phyloP scores from a whole-genome alignment of 2,888 invertebrate genomes.

The Hypercompe scribonia region DNA sequence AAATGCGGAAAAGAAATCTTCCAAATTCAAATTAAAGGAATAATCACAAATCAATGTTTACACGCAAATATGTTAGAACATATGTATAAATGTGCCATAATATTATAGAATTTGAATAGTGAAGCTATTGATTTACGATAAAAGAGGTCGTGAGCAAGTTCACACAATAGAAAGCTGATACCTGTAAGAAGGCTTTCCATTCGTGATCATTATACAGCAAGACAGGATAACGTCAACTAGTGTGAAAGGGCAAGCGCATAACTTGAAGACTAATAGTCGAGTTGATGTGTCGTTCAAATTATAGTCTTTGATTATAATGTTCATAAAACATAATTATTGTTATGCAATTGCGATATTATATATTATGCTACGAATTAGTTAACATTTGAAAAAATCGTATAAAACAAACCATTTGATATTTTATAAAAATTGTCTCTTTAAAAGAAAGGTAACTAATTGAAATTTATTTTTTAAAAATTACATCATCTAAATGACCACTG shows the following conservation, averaged over 20 bases:
- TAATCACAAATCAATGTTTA: constrained; percentile 24
- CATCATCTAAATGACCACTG: no score
- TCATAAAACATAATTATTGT: background rate
- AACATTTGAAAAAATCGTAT: no score
- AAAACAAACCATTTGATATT: no score
- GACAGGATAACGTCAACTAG: constrained; percentile 48
- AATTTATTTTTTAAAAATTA: no score
- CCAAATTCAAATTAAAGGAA: constrained; percentile 18
- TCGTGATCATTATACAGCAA: constrained; percentile 60
- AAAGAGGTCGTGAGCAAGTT: constrained; percentile 57
- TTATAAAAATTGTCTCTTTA: no score
- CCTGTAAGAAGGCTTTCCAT: constrained; percentile 55
- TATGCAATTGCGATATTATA: background rate
- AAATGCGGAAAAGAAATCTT: constrained; percentile 37
- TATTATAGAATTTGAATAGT: constrained; percentile 19
- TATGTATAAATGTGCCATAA: constrained; percentile 24
- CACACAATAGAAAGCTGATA: constrained; percentile 62
- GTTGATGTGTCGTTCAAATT: constrained; percentile 7
- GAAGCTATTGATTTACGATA: constrained; percentile 44
- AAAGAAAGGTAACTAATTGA: no score
- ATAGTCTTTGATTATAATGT: constrained; percentile 10
- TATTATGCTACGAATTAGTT: no score
- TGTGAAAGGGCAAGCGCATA: constrained; percentile 55
- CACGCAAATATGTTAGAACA: constrained; percentile 21
- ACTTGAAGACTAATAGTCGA: constrained; percentile 26